A percentile compares a stretch with the other conserved stretches of the same genome.
Evolutionary conservation across 1,140 invertebrate genomes (phyloP).

Genomic region (Drosophila nigrodunni): DNA sequence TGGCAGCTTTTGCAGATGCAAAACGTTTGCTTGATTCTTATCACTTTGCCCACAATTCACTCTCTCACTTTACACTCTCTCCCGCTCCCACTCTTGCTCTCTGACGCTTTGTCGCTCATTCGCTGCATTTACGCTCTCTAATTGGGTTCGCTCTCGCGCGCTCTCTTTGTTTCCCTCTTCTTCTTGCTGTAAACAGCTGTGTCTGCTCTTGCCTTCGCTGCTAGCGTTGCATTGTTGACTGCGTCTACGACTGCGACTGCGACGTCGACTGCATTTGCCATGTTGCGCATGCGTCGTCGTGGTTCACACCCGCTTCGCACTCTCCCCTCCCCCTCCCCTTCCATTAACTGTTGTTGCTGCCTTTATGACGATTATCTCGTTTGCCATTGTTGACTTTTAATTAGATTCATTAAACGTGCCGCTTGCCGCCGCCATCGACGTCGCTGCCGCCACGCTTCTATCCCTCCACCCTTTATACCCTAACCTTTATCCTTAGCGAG

Average conservation of each 20-base stretch:
- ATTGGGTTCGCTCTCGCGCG: constrained; percentile 8
- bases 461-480: background rate
- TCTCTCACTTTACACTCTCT: constrained; percentile 35
- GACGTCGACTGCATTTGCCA: constrained; percentile 28
- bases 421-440: constrained; percentile 51
- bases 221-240: constrained; percentile 10
- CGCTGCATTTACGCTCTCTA: no score
- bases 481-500: background rate
- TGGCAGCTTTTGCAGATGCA: constrained; percentile 76
- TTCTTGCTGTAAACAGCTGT: background rate
- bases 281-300: constrained; percentile 78
- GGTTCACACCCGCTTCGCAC: constrained; percentile 11
- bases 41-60: constrained; percentile 32
- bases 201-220: background rate
- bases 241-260: constrained; percentile 31
- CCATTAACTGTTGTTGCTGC: constrained; percentile 19
- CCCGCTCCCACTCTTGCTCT: constrained; percentile 23
- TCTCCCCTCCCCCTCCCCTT: background rate
- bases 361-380: constrained; percentile 75
- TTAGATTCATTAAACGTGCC: constrained; percentile 84
- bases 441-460: background rate
- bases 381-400: constrained; percentile 84
- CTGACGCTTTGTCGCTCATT: no score
- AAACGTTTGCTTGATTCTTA: constrained; percentile 53
- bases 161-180: constrained; percentile 23